Evolutionary conservation across 2,113 vertebrate genomes (phyloP).

Genomic region (Passer domesticus): DNA sequence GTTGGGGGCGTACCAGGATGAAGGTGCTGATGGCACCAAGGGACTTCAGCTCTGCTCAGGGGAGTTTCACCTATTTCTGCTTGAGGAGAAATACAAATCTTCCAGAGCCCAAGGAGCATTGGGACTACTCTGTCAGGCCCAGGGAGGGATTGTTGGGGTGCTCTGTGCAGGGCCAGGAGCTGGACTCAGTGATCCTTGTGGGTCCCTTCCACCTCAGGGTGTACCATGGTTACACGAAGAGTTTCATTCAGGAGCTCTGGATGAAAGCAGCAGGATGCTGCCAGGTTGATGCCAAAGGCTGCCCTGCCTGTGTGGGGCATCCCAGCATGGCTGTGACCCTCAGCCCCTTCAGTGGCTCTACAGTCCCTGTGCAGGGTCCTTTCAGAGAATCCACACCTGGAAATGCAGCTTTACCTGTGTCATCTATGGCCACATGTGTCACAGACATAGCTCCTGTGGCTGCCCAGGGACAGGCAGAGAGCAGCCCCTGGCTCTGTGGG

Average conservation of each 20-base stretch:
- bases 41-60: not conserved
- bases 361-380: not conserved
- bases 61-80: not conserved
- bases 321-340: rapidly evolving
- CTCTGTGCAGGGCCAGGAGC: not conserved
- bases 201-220: not conserved
- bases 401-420: not conserved
- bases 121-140: not conserved
- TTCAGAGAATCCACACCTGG: not conserved
- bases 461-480: not conserved
- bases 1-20: not conserved
- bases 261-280: not conserved
- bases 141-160: not conserved
- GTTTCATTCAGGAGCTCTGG: not conserved
- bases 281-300: not conserved
- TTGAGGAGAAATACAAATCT: not conserved
- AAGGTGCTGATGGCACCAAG: not conserved
- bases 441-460: rapidly evolving
- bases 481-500: not conserved
- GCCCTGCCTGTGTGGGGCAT: not conserved
- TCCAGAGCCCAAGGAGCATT: not conserved
- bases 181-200: not conserved
- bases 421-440: not conserved
- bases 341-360: not conserved
- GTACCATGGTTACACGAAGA: too few species aligned